Evolutionary conservation across 2,113 vertebrate species (phyloP).

Genomic region (Lophochroa leadbeateri): DNA sequence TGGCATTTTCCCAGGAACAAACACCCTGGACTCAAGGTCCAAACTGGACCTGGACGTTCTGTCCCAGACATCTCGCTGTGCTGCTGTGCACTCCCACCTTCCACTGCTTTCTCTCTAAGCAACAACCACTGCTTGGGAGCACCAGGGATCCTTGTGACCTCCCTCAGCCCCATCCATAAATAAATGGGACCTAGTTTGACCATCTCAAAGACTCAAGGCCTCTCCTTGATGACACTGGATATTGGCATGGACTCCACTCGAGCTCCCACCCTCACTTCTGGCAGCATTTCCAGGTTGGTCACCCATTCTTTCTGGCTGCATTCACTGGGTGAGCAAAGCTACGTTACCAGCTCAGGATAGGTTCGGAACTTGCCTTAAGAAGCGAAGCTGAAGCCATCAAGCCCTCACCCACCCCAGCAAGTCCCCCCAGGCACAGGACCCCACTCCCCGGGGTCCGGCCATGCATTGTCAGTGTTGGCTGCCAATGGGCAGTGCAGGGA

Average conservation of each 20-base stretch:
- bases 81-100: fast-evolving
- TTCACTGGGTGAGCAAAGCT: neutral
- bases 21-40: fast-evolving
- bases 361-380: neutral
- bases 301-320: neutral
- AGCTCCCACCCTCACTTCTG: neutral
- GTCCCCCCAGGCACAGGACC: fast-evolving
- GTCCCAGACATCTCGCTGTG: neutral
- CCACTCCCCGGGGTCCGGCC: neutral
- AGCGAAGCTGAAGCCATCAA: neutral
- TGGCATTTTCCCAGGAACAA: neutral
- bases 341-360: neutral
- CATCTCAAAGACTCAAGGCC: neutral
- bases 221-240: neutral
- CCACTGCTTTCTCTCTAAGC: neutral
- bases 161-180: neutral
- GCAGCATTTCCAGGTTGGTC: neutral
- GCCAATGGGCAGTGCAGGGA: neutral
- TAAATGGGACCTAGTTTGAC: neutral
- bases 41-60: neutral
- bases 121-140: fast-evolving
- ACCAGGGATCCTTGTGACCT: neutral
- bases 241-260: fast-evolving
- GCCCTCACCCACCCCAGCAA: neutral
- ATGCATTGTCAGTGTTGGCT: fast-evolving